Evolutionary conservation across 2,888 invertebrate species (phyloP), one percentile per base, ranked within the genome.

Genomic region (Microctonus brassicae): DNA sequence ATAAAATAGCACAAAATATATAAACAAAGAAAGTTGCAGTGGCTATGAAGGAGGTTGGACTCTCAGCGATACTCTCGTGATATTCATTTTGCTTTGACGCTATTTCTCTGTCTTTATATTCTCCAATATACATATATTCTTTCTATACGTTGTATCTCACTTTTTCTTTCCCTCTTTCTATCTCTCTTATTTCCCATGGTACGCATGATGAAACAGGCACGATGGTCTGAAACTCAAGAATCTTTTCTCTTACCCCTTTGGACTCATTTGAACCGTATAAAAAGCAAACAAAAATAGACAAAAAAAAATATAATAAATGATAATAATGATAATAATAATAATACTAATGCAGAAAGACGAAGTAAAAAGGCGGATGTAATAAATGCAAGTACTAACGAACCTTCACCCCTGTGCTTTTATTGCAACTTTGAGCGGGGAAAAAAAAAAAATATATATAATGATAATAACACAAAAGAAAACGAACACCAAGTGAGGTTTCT

Each of bases 61-160:
- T 52, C 71, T 63, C 36, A 75, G 73, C 69, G 73, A 69, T 73
- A 68, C 62, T 55, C n/a, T 64, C 67, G 52, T 67, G 72, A 76
- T 75, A 73, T 75, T 75, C 70, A 75, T 75, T 72, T 73, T 61
- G 65, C 73, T 74, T 76, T 69, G 65, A 71, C 71, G 66, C 73
- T 73, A 68, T 17, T 63, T 61, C 42, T 71, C 52, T 61, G 20
- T 61, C 42, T 53, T 53, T 42, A n/a, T 22, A n/a, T 22, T 62
- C n/a, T 34, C 29, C 33, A 53, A 36, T 36, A 47, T 17, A 47
- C 17, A 47, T 9, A 47, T 3, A 47, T n/a, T 17, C n/a, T 20
- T n/a, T 47, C 47, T 47, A 17, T 47, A 17, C 17, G 47, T 69
- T 52, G 39, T 72, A 36, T 69, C 67, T 69, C 67, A 47, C 17